Evolutionary conservation across 2,797 vertebrate species (phyloP).

Genomic region (Alauda arvensis): DNA sequence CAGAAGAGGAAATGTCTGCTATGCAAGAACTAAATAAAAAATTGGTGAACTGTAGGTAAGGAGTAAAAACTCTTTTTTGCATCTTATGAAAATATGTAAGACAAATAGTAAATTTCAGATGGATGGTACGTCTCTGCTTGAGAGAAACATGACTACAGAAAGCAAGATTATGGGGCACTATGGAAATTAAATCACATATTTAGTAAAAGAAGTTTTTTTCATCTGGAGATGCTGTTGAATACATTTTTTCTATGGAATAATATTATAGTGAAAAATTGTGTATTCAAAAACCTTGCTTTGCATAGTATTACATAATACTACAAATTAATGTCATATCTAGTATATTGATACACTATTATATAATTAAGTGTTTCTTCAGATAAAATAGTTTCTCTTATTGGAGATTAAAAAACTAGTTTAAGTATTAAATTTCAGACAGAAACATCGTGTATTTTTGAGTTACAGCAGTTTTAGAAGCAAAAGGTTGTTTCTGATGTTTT

Average conservation of each 20-base stretch:
- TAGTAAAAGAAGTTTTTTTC: neutral
- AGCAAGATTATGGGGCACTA: neutral
- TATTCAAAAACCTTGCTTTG: neutral
- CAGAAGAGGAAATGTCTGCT: neutral
- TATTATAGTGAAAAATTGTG: neutral
- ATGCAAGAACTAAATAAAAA: neutral
- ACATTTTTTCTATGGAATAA: neutral
- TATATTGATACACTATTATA: neutral
- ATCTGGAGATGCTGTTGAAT: neutral
- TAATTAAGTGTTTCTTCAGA: neutral
- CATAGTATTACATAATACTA: neutral
- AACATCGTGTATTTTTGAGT: neutral
- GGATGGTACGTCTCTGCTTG: neutral
- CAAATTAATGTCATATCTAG: no score
- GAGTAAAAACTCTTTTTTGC: neutral
- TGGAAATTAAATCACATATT: neutral
- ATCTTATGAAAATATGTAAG: neutral
- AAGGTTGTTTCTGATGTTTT: neutral
- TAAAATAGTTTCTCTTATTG: neutral
- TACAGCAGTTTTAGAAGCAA: neutral
- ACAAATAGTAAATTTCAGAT: neutral
- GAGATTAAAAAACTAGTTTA: neutral
- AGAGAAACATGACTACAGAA: neutral
- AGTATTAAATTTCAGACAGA: neutral
- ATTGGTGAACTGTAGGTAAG: neutral